phyloP scores from a whole-genome alignment of 2,888 invertebrate species.

The Thymelicus sylvestris region DNA sequence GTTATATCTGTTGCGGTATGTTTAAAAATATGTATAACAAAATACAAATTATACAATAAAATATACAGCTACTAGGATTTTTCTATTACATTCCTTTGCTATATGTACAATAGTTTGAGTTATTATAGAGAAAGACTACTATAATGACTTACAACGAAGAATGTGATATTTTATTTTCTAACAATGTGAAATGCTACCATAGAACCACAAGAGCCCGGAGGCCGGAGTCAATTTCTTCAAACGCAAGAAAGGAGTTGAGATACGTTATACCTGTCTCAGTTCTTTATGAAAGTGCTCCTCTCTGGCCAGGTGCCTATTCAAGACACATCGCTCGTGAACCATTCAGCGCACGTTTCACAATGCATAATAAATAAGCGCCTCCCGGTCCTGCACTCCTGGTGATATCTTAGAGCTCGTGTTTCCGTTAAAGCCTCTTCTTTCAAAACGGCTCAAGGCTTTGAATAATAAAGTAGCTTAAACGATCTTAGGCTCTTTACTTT shows the following conservation, averaged over 20 bases:
- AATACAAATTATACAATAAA: no score
- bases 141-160: no score
- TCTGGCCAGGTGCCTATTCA: slow-evolving; percentile 32
- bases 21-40: no score
- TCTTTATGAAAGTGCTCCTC: slow-evolving; percentile 9
- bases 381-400: slow-evolving; percentile 35
- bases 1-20: no score
- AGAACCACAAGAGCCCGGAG: background rate
- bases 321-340: slow-evolving; percentile 33
- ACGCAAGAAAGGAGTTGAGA: background rate
- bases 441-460: slow-evolving; percentile 13
- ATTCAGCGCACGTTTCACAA: slow-evolving; percentile 38
- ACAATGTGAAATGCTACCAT: background rate
- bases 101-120: no score
- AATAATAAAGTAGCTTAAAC: slow-evolving; percentile 16
- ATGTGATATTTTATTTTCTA: no score
- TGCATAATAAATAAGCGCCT: slow-evolving; percentile 39
- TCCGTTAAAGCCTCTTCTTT: slow-evolving; percentile 28
- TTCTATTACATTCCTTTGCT: no score
- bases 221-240: slow-evolving; percentile 1
- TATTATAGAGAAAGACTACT: no score
- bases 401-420: slow-evolving; percentile 30
- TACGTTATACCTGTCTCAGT: slow-evolving; percentile 10
- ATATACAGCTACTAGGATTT: no score
- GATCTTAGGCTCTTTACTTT: background rate